Base-by-base conservation (phyloP, 2,888 invertebrate genomes). In the Acleris emargana region DNA sequence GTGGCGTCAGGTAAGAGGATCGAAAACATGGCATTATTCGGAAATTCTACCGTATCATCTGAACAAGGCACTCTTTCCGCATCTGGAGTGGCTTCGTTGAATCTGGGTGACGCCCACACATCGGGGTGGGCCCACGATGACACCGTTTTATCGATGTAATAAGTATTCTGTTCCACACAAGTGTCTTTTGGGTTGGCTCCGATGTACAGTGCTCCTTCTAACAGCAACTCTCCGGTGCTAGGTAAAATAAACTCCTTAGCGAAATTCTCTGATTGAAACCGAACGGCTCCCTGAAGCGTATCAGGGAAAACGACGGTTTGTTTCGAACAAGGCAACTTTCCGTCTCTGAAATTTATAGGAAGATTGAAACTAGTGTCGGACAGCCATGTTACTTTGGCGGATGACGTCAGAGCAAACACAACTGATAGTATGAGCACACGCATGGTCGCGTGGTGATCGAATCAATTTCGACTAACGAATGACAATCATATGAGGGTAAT, bases 61-160 rank as follows among this genome's bases (percentile, higher is more conserved):
- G 74, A 81, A 68, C 93, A 93, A 0, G 93, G 93, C 1, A 93
- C 71, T 69, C 88, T 83, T 67, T 93, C 93, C 0, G 87, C 78
- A 70, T 93, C 91, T 0, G 93, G 93, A 5, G 93, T 87, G 1
- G 93, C 93, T 67, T 86, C 81, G 66, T 88, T 93, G 57, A 88
- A 88, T 52, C 75, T 82, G 1, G 82, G 69, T 0, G 88, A 88
- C 17, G 77, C 81, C 93, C 93, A 94, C 16, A 86, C 89, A 52
- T 85, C 84, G 0, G 90, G 84, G 73, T 90, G 82, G 1, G 74
- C 73, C 93, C 93, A 92, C 1, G 82, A 75, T 3, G 82, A 80
- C 3, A 73, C 70, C 0, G 82, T 74, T 55, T 81, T 85, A 43
- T 88, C 86, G 43, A 82, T 68, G 61, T 86, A 90, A 69, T 84